Percentiles rank a stretch among this genome's conserved stretches.
Conservation (phyloP, 2,888 invertebrate species). For the Melikaiella ostensackeni region DNA sequence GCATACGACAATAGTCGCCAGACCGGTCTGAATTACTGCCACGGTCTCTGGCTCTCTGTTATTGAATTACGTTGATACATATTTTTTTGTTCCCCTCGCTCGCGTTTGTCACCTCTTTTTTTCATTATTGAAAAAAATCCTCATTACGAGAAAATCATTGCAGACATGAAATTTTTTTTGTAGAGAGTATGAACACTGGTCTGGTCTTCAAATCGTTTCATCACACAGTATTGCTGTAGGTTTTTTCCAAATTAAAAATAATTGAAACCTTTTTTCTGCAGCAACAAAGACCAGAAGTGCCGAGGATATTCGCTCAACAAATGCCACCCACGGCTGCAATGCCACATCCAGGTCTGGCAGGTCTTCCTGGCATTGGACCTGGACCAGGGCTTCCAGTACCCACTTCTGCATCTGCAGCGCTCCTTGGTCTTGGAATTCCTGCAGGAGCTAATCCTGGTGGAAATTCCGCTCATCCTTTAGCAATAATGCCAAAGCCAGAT, state of each 20-base stretch:
- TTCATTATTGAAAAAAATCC: neutral
- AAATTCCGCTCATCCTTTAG: slow-evolving; percentile 86
- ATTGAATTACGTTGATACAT: slow-evolving; percentile 31
- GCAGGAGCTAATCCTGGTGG: slow-evolving; percentile 81
- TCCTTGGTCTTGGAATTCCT: slow-evolving; percentile 77
- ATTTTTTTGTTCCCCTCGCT: slow-evolving; percentile 6
- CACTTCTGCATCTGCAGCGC: slow-evolving; percentile 78
- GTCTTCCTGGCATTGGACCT: slow-evolving; percentile 78
- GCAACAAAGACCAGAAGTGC: slow-evolving; percentile 92
- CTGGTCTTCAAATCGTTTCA: neutral
- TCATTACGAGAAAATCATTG: neutral
- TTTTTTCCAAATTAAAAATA: neutral
- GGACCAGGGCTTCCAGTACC: slow-evolving; percentile 77
- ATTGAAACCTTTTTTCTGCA: slow-evolving; percentile 76
- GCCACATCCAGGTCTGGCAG: slow-evolving; percentile 83
- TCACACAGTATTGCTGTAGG: neutral
- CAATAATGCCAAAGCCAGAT: slow-evolving; percentile 88
- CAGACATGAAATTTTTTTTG: neutral
- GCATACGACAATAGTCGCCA: slow-evolving; percentile 46
- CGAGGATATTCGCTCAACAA: slow-evolving; percentile 89
- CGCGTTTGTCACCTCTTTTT: neutral
- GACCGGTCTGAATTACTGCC: slow-evolving; percentile 35
- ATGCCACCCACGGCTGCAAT: slow-evolving; percentile 85
- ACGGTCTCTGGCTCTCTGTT: slow-evolving; percentile 14
- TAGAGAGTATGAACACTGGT: neutral